A percentile compares a stretch with the other conserved stretches of the same genome.
Conservation (phyloP, 2,888 invertebrate species). For the Eupelmus urozonus region DNA sequence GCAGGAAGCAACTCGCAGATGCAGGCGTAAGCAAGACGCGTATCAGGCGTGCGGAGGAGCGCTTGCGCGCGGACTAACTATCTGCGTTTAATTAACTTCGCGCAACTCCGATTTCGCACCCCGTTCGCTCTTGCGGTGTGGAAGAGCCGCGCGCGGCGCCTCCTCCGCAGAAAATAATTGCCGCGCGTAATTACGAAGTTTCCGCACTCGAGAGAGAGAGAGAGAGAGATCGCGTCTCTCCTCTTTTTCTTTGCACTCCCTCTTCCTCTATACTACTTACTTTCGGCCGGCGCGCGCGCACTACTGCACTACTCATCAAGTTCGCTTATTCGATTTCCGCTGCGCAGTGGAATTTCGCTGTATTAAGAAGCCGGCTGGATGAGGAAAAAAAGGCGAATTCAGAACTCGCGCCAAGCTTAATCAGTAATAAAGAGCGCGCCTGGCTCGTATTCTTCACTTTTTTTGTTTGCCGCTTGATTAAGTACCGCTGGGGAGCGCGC, state of each 20-base stretch:
- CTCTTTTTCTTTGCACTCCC: slow-evolving; percentile 41
- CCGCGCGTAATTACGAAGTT: slow-evolving; percentile 69
- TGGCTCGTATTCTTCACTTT: not conserved
- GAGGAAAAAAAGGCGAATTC: not conserved
- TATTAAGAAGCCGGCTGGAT: not conserved
- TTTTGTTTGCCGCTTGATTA: slow-evolving; percentile 34
- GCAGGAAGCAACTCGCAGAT: too few species aligned
- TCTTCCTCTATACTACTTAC: slow-evolving; percentile 16
- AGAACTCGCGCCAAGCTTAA: slow-evolving; percentile 26
- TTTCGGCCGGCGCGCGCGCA: not conserved
- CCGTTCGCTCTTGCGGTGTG: slow-evolving; percentile 16
- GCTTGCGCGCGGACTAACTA: slow-evolving; percentile 59
- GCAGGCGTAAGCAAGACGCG: not conserved
- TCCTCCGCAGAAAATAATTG: slow-evolving; percentile 68
- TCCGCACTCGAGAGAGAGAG: too few species aligned
- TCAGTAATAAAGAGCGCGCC: slow-evolving; percentile 36
- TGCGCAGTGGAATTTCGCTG: not conserved
- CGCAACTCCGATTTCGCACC: slow-evolving; percentile 66
- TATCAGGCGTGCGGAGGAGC: not conserved
- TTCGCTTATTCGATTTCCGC: slow-evolving; percentile 14
- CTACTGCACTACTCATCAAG: slow-evolving; percentile 13
- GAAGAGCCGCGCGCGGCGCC: slow-evolving; percentile 31
- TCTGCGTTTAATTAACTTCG: slow-evolving; percentile 71
- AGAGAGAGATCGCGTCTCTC: slow-evolving; percentile 22
- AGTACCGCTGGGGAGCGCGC: slow-evolving; percentile 1